Evolutionary conservation across 2,797 vertebrate genomes (phyloP).

Genomic region (Sitta carolinensis): DNA sequence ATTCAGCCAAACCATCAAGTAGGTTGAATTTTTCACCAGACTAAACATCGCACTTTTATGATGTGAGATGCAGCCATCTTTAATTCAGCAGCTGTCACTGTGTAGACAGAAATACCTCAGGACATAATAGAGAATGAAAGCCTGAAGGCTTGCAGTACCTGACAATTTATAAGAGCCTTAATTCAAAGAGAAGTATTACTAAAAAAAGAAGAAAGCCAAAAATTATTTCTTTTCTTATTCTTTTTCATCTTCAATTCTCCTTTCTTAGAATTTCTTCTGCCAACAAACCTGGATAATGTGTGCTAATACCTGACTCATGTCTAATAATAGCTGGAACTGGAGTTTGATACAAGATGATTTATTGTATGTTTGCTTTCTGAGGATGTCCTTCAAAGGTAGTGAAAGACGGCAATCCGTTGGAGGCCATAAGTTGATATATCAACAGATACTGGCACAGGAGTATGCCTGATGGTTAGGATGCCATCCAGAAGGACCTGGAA

Average conservation of each 20-base stretch:
- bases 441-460: neutral
- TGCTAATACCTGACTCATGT: fast-evolving
- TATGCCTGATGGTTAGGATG: neutral
- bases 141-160: neutral
- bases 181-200: neutral
- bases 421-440: neutral
- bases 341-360: neutral
- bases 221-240: neutral
- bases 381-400: neutral
- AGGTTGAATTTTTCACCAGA: neutral
- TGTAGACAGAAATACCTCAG: neutral
- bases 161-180: neutral
- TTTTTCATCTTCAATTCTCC: neutral
- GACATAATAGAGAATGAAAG: neutral
- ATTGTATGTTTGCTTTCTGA: neutral
- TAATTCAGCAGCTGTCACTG: neutral
- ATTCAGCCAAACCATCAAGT: neutral
- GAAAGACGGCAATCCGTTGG: neutral
- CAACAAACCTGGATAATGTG: neutral
- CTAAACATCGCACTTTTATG: neutral
- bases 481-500: neutral
- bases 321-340: neutral
- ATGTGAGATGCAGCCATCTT: neutral
- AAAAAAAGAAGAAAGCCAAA: neutral
- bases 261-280: neutral